Evolutionary conservation across 2,113 vertebrate genomes (phyloP).

Genomic region (Vulpes lagopus): DNA sequence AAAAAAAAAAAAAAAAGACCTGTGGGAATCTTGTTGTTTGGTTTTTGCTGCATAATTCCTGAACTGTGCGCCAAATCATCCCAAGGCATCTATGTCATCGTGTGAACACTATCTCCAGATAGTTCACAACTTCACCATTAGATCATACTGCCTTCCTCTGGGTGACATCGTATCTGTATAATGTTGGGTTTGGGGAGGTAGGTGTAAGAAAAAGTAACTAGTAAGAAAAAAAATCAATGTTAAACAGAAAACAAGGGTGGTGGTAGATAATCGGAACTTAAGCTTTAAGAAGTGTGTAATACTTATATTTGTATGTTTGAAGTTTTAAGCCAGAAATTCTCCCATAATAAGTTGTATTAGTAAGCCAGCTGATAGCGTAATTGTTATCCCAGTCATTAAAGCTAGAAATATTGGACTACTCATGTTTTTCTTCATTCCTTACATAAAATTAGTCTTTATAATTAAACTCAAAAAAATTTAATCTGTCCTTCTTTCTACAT

Average conservation of each 20-base stretch:
- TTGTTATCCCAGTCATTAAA: background rate
- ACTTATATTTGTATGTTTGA: background rate
- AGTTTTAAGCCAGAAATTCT: slow-evolving; percentile 7
- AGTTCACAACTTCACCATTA: background rate
- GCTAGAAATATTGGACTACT: background rate
- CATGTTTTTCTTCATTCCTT: background rate
- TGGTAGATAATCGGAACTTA: background rate
- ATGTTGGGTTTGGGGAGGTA: background rate
- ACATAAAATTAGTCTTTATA: background rate
- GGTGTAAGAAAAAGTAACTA: background rate
- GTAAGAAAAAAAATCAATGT: background rate
- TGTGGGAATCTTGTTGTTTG: background rate
- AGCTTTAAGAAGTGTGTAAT: background rate
- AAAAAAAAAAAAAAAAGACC: background rate
- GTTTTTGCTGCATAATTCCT: background rate
- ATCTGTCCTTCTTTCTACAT: background rate
- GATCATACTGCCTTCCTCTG: background rate
- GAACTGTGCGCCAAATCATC: background rate
- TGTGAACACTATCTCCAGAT: background rate
- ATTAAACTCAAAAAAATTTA: background rate
- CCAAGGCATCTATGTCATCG: background rate
- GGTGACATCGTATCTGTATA: background rate
- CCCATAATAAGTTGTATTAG: background rate
- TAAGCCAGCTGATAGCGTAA: background rate
- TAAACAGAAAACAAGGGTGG: background rate